Base-by-base conservation (phyloP, 1,140 invertebrate species). In the Zaprionus nigranus region DNA sequence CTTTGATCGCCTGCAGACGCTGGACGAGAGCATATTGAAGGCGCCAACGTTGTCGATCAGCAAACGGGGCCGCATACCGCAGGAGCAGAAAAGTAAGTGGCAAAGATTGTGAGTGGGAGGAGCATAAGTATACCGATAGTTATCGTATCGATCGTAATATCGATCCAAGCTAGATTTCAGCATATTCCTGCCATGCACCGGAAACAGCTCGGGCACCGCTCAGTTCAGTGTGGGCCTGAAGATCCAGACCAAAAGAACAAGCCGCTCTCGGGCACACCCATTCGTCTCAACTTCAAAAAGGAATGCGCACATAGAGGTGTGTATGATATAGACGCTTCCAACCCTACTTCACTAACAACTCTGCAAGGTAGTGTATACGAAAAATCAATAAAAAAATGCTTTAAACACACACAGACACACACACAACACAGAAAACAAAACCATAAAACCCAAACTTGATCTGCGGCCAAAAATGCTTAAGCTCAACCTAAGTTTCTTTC, bases 251-350 rank as follows among this genome's bases (percentile, higher is more conserved):
- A 94, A 95, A 96, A 95, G 93, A 96, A 95, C 78, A 94, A 95
- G 88, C 95, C 96, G 56, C 93, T 99, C 66, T 96, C 96, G 87
- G 98, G 97, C 82, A 99, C 97, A 83, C 98, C 98, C 64, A 94
- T 99, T 73, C 95, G 96, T 91, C 94, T 99, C 75, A 96, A 96
- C 91, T 95, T 99, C 83, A 96, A 97, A 93, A 99, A 99, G 95
- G 97, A 98, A 95, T 99, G 98, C 94, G 95, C 96, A 93, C 95
- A 97, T 94, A 96, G 96, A 95, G 97, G 96, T 97, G 95, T 96
- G 95, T 95, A 94, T 94, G 94, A 92, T 91, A 92, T 92, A 90
- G 86, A 92, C 88, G 91, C 91, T 91, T 90, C 91, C 88, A 92
- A 92, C 82, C 82, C 91, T 90, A 92, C 91, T 91, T 91, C 90